Conservation (phyloP, 2,888 invertebrate species). For the Drosophila cognata region DNA sequence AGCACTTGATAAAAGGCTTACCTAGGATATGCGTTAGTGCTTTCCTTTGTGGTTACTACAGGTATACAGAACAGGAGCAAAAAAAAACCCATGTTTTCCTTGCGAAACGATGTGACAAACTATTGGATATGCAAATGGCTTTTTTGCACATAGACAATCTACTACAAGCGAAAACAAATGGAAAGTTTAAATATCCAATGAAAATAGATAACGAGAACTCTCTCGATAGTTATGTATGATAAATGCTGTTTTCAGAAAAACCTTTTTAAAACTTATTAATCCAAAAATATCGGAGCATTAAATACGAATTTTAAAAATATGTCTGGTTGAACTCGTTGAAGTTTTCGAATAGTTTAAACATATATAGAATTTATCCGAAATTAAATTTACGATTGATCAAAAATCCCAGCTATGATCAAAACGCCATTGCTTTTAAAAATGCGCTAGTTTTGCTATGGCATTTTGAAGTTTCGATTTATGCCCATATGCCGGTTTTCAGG, state of each 20-base stretch:
- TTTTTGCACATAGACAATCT: slow-evolving; percentile 44
- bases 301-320: background rate
- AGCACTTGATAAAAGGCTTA: slow-evolving; percentile 77
- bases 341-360: background rate
- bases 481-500: background rate
- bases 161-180: slow-evolving; percentile 54
- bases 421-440: background rate
- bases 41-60: slow-evolving; percentile 45
- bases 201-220: slow-evolving; percentile 12
- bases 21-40: slow-evolving; percentile 70
- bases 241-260: slow-evolving; percentile 1
- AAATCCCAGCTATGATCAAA: background rate
- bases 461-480: background rate
- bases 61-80: slow-evolving; percentile 16
- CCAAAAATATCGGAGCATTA: background rate
- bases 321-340: background rate
- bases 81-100: slow-evolving; percentile 57
- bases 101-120: slow-evolving; percentile 67
- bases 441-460: background rate
- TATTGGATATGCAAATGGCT: slow-evolving; percentile 67
- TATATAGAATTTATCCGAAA: background rate
- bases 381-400: background rate
- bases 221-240: slow-evolving; percentile 28
- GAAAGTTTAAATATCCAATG: slow-evolving; percentile 31
- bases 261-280: background rate